These are phyloP conservation scores for Mesocricetus auratus DNA, from an alignment of 2,113 vertebrate genomes.

Conservation along the genomic window DNA sequence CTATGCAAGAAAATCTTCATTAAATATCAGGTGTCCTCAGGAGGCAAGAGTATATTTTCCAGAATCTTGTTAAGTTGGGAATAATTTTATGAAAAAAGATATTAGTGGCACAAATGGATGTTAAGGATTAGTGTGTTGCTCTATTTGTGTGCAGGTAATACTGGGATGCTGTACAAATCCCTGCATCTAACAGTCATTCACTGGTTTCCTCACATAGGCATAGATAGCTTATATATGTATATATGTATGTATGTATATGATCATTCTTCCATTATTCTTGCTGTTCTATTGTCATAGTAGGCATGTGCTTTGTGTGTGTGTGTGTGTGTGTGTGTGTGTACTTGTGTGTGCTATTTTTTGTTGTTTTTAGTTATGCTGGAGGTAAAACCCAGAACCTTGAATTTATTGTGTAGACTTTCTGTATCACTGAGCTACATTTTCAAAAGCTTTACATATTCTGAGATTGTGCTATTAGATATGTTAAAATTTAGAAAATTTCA, in stretches of 20 bases:
- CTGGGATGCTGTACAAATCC: too few species aligned
- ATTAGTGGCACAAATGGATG: not conserved
- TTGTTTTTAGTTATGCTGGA: not conserved
- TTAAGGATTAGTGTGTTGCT: not conserved
- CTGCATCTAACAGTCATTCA: not conserved
- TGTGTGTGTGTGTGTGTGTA: too few species aligned
- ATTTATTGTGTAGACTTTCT: not conserved
- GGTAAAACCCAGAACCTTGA: not conserved
- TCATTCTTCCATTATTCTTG: not conserved
- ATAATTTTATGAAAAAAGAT: not conserved
- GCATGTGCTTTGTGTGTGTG: not conserved
- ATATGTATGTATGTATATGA: not conserved
- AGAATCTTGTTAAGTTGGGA: not conserved
- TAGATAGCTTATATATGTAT: not conserved
- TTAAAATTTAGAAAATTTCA: not conserved
- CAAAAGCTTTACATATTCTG: too few species aligned
- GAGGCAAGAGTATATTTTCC: not conserved
- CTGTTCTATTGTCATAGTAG: not conserved
- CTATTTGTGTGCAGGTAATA: not conserved
- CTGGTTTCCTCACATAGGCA: rapidly evolving
- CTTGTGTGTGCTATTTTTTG: not conserved
- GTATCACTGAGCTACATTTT: not conserved
- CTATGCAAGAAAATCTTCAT: not conserved
- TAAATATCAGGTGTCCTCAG: too few species aligned
- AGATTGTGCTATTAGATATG: not conserved